Conservation (phyloP, 1,140 invertebrate genomes). For the Adoxophyes honmai region DNA sequence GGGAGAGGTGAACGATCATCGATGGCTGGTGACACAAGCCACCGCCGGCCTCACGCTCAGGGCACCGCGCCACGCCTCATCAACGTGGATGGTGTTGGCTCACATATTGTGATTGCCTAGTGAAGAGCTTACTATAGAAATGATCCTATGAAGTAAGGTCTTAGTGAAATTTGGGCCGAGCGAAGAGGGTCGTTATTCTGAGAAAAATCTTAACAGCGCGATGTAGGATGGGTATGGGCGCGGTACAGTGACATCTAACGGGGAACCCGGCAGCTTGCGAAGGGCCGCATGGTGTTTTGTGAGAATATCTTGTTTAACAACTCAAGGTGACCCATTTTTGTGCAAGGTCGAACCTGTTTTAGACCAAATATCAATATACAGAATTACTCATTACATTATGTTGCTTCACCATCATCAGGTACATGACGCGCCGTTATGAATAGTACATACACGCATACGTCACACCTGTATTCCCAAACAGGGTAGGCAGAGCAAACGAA, state of each 20-base stretch:
- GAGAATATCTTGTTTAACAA: too few relatives aligned
- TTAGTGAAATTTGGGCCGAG: not conserved
- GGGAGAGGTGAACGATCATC: conserved; percentile 37
- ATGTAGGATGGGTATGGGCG: conserved; percentile 15
- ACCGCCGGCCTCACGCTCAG: conserved; percentile 36
- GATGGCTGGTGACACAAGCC: conserved; percentile 31
- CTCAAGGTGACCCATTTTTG: too few relatives aligned
- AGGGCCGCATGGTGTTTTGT: too few relatives aligned
- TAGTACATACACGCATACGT: too few relatives aligned
- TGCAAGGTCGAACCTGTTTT: too few relatives aligned
- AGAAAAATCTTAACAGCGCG: conserved; percentile 27
- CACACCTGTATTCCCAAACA: too few relatives aligned
- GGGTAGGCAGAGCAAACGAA: too few relatives aligned
- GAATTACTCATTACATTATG: too few relatives aligned
- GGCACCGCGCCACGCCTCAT: conserved; percentile 34
- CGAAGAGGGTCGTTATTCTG: not conserved
- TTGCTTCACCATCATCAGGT: too few relatives aligned
- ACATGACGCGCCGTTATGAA: too few relatives aligned
- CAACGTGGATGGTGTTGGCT: conserved; percentile 26
- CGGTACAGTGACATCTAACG: conserved; percentile 22
- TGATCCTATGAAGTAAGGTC: conserved; percentile 45
- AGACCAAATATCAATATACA: too few relatives aligned
- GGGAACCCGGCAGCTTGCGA: not conserved
- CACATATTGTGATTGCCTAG: conserved; percentile 30
- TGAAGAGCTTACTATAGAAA: conserved; percentile 40